A percentile compares a stretch with the other conserved stretches of the same genome.
Evolutionary conservation across 2,113 vertebrate species (phyloP).

Genomic region (Pollachius pollachius): DNA sequence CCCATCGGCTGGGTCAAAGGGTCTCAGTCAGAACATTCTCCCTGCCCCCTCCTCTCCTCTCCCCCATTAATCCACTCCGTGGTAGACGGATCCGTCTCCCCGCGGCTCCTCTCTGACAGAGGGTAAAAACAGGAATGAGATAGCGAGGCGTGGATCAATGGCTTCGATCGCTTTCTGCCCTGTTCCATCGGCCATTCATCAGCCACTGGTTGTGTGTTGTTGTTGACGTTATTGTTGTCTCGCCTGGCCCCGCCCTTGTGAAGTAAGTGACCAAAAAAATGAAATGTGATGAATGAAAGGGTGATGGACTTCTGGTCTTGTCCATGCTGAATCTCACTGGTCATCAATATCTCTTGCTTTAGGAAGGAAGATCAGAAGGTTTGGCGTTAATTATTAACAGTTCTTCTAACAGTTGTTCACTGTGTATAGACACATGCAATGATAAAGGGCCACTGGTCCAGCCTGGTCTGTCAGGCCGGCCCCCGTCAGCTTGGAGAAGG

Average conservation of each 20-base stretch:
- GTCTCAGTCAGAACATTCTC: constrained; percentile 10
- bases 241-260: background rate
- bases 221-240: constrained; percentile 35
- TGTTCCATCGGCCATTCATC: constrained; percentile 69
- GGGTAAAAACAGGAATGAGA: constrained; percentile 76
- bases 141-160: constrained; percentile 70
- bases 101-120: constrained; percentile 73
- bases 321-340: background rate
- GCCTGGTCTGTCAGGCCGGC: background rate
- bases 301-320: too few species aligned
- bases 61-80: constrained; percentile 75
- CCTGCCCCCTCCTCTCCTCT: background rate
- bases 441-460: background rate
- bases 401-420: too few species aligned
- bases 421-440: too few species aligned
- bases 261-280: constrained; percentile 20
- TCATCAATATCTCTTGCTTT: background rate
- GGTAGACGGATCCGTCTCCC: constrained; percentile 75
- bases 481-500: constrained; percentile 16
- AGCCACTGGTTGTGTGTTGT: constrained; percentile 61
- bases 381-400: background rate
- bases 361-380: background rate
- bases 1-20: constrained; percentile 33
- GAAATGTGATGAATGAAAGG: background rate
- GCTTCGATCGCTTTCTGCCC: constrained; percentile 67